Conservation (phyloP, 2,113 vertebrate species). For the Muntiacus muntjak region DNA sequence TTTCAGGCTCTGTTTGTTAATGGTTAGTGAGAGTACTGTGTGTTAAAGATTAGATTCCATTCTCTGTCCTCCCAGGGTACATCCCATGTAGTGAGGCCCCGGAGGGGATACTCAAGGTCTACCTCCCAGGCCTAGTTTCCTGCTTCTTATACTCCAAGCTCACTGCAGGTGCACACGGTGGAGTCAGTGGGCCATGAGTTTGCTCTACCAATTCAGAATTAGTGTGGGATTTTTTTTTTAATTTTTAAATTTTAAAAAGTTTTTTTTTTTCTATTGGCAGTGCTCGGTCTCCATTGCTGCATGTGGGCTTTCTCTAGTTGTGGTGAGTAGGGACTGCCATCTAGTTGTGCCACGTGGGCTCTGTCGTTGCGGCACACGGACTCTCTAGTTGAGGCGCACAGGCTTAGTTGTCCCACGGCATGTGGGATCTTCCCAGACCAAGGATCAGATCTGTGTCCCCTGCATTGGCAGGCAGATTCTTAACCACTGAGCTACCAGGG, state of each 20-base stretch:
- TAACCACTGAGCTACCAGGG: background rate
- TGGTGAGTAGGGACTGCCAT: background rate
- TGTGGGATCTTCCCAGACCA: background rate
- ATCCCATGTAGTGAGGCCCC: no score
- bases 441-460: background rate
- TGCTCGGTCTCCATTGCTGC: fast-evolving
- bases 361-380: fast-evolving
- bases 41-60: background rate
- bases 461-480: background rate
- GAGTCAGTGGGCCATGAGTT: background rate
- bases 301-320: background rate
- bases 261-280: background rate
- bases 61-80: background rate
- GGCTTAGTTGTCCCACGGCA: background rate
- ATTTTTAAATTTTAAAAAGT: background rate
- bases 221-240: background rate
- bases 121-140: background rate
- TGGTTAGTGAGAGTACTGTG: background rate
- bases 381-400: background rate
- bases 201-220: background rate
- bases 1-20: background rate
- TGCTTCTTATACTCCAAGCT: background rate
- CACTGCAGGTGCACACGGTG: background rate
- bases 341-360: background rate
- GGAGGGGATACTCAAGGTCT: background rate